A percentile compares a stretch with the other conserved stretches of the same genome.
phyloP scores from a whole-genome alignment of 2,113 vertebrate genomes.

The Hypanus sabinus region DNA sequence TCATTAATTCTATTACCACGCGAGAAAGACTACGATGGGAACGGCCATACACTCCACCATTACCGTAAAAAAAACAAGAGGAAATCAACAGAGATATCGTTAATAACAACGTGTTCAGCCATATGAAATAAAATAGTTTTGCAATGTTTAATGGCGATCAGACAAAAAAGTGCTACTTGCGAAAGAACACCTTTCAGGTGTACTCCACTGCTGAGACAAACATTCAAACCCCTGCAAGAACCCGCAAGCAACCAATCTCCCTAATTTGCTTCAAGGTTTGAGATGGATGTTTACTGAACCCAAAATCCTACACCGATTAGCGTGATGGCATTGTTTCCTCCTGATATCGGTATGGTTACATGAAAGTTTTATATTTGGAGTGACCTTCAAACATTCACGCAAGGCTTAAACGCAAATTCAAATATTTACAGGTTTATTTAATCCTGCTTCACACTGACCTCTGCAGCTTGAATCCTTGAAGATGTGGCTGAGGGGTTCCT shows the following conservation, averaged over 20 bases:
- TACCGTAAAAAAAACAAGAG: too few relatives aligned
- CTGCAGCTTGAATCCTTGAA: not conserved
- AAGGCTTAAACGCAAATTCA: too few relatives aligned
- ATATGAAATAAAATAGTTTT: not conserved
- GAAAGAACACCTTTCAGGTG: not conserved
- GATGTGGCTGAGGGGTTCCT: not conserved
- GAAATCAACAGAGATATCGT: not conserved
- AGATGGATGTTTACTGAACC: not conserved
- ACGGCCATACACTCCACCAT: not conserved
- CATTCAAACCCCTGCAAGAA: not conserved
- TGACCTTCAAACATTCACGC: not conserved
- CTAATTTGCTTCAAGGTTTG: not conserved
- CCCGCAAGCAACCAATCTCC: not conserved
- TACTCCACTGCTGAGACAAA: not conserved
- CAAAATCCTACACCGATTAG: not conserved
- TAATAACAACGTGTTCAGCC: not conserved
- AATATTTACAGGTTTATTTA: not conserved
- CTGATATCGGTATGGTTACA: not conserved
- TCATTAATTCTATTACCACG: not conserved
- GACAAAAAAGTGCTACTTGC: not conserved
- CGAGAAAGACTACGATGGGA: not conserved
- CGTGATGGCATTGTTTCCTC: not conserved
- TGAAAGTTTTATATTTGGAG: not conserved
- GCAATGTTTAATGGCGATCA: constrained; percentile 26
- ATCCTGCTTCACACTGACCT: too few relatives aligned